Evolutionary conservation across 1,140 invertebrate species (phyloP).

Genomic region (Drosophila navojoa): DNA sequence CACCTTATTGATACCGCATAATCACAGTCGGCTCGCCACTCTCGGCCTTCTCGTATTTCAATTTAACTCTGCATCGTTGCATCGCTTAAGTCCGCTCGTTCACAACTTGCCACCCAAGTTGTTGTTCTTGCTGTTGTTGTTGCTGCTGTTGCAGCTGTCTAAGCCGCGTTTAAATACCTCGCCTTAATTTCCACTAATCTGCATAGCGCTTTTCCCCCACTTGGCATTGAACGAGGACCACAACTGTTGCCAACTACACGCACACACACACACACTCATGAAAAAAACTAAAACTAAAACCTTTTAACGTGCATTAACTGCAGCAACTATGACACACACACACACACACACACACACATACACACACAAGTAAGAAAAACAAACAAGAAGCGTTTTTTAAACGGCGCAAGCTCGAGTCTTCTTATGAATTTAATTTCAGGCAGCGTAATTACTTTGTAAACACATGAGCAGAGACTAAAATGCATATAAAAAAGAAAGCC

Average conservation of each 20-base stretch:
- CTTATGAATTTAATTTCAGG: constrained; percentile 82
- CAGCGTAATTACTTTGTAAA: constrained; percentile 83
- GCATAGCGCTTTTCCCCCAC: constrained; percentile 50
- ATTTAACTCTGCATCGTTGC: constrained; percentile 75
- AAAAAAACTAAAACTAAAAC: constrained; percentile 49
- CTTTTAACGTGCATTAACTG: constrained; percentile 76
- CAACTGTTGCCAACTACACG: constrained; percentile 41
- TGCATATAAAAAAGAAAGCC: constrained; percentile 28
- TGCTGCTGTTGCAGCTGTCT: constrained; percentile 30
- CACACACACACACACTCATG: neutral
- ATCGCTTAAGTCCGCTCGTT: constrained; percentile 70
- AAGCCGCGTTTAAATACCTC: constrained; percentile 77
- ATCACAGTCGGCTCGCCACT: constrained; percentile 23
- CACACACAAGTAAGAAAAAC: neutral
- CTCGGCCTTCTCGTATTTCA: constrained; percentile 47
- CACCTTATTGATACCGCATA: constrained; percentile 66
- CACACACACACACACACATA: constrained; percentile 28
- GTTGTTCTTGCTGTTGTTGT: constrained; percentile 44
- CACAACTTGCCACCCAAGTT: constrained; percentile 71
- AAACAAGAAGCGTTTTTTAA: constrained; percentile 65
- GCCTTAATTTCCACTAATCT: constrained; percentile 75
- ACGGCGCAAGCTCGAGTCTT: constrained; percentile 57
- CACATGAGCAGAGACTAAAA: constrained; percentile 68
- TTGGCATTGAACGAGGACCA: constrained; percentile 42
- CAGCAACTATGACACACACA: constrained; percentile 58